A percentile compares a stretch with the other conserved stretches of the same genome.
Conservation (phyloP, 2,113 vertebrate species). For the Leptocoma aspasia region DNA sequence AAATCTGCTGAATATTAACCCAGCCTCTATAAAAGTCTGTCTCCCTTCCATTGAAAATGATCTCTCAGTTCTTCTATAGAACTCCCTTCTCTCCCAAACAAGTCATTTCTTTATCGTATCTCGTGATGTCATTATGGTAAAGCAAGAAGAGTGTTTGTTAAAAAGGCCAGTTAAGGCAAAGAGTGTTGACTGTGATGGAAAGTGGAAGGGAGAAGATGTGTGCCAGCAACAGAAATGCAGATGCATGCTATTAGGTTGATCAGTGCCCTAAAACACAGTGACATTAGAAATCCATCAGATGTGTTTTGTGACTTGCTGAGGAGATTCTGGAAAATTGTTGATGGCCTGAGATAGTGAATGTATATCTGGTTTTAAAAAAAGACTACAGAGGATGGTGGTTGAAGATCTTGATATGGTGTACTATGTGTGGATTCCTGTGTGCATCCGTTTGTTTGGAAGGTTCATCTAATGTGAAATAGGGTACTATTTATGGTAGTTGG, state of each 20-base stretch:
- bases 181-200: not conserved
- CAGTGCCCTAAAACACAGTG: not conserved
- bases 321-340: not conserved
- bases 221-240: not conserved
- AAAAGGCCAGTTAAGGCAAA: not conserved
- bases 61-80: not conserved
- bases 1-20: not conserved
- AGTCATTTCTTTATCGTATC: not conserved
- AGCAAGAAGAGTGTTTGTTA: not conserved
- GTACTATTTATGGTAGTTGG: not conserved
- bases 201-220: not conserved
- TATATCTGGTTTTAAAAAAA: not conserved
- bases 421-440: fast-evolving
- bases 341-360: not conserved
- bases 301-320: not conserved
- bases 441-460: not conserved
- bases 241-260: not conserved
- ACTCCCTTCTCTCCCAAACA: not conserved
- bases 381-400: not conserved
- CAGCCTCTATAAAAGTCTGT: not conserved
- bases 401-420: not conserved
- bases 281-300: not conserved
- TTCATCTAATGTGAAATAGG: not conserved
- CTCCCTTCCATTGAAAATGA: not conserved
- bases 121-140: not conserved